Evolutionary conservation across 1,140 invertebrate species (phyloP), one percentile per base, ranked within the genome.

Genomic region (Oryctes rhinoceros): DNA sequence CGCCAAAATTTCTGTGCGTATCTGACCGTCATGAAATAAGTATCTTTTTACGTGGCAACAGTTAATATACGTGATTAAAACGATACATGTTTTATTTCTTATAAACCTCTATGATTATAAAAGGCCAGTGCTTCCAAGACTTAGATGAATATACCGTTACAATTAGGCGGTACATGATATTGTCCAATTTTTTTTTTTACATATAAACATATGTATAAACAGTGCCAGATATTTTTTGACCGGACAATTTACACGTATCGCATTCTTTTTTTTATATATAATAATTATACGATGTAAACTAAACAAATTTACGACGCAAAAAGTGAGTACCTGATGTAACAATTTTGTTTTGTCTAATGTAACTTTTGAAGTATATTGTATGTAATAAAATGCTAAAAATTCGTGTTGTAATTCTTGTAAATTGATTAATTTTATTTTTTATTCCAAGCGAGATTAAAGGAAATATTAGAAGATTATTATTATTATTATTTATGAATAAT

Each of bases 291-390:
- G 24, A 30, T 30, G 24, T 6, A 59, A 59, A 44, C 39, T 44
- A 44, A 18, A 18, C 15, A 59, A 59, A 59, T 59, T 59, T 6
- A 59, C 18, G 53, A 59, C 18, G 53, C 18, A 18, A 59, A 59
- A 59, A 59, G 53, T 59, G 53, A 59, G 53, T 59, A 59, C 53
- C 53, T 59, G 53, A 59, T 59, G 24, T 74, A 37, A 74, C 67
- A 74, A 74, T 37, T 24, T 65, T 18, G 59, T n/a, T 37, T 74
- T 74, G 37, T 37, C 24, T 37, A 74, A 9, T 35, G 20, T 37
- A 74, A 15, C 2, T 30, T 30, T 74, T 24, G 30, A 37, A 15
- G 24, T 18, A 65, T 65, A n/a, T 37, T 37, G 30, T 37, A 74
- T 30, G 24, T 30, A 37, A 74, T 74, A 74, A 74, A 74, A 11